These are phyloP conservation scores for Tiaroga cobitis DNA, from an alignment of 2,797 vertebrate genomes.

Conservation along the genomic window DNA sequence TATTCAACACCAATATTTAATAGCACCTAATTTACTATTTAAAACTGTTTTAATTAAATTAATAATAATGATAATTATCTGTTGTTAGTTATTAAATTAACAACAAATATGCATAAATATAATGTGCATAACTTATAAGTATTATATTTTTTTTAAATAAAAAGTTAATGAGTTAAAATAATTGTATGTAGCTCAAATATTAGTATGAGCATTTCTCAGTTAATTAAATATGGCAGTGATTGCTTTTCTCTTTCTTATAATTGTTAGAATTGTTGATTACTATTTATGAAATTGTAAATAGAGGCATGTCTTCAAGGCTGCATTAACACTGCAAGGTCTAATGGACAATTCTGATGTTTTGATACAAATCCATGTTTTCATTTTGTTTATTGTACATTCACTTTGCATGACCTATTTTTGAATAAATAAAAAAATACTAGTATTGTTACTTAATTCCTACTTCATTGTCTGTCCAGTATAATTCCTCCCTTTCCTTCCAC, in stretches of 20 bases:
- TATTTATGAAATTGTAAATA: neutral
- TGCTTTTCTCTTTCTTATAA: too few relatives aligned
- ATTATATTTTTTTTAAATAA: neutral
- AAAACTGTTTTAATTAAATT: neutral
- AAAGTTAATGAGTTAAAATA: neutral
- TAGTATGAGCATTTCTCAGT: neutral
- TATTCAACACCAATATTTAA: neutral
- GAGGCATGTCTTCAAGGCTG: neutral
- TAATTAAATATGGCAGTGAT: neutral
- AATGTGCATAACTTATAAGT: neutral
- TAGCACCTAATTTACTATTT: neutral
- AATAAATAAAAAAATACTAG: neutral
- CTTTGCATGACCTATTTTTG: too few relatives aligned
- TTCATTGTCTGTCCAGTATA: constrained; percentile 22
- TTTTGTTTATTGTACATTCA: neutral
- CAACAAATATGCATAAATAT: neutral
- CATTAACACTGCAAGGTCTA: neutral
- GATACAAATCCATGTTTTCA: too few relatives aligned
- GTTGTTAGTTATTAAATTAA: neutral
- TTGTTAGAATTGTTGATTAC: neutral
- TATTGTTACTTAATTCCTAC: neutral
- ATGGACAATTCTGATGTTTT: neutral
- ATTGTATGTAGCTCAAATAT: neutral
- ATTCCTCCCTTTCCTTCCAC: constrained; percentile 37
- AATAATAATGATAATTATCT: neutral